Base-by-base conservation (phyloP, 2,797 vertebrate genomes). In the Syngnathus acus region DNA sequence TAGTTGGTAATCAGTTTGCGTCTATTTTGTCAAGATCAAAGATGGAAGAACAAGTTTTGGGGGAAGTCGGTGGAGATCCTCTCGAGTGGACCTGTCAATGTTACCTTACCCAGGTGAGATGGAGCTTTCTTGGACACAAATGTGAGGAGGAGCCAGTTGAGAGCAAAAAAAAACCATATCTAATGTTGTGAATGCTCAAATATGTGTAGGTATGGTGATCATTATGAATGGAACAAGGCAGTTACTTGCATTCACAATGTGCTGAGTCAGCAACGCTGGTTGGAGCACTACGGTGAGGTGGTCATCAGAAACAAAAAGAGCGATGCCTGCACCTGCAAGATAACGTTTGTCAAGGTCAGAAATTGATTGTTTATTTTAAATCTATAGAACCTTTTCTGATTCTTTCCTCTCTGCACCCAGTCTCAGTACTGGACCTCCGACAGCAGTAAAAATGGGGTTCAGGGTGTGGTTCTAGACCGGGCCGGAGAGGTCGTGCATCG, bases 41-140 rank as follows among this genome's bases (percentile, higher is more conserved):
- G 94, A 68, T 96, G 95, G 95, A 96, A 98, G 83, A 87, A 96
- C 86, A 98, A 96, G 79, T 97, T 97, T 74, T 98, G 95, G 95
- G 95, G 95, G 7, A 98, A 97, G 67, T 98, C 95, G 0, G 68
- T 96, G 68, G 95, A 98, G 87, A 92, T 98, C 0, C 84, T 96
- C 68, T 96, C 95, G 0, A 69, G 90, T 62, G 93, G 93, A 66
- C 90, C 85, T 3, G 93, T 98, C 77, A 92, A 97, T 0, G 92
- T 95, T 38, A 74, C 79, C 1, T 84, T 98, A 66, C 94, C 94
- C 64, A 92, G 81, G 95, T 95, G 81, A 89, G 90, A 23, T 50
- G 9, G 17, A 26, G 53, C n/a, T 19, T 50, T 50, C 1, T n/a
- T 13, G 19, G 5, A 42, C n/a, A 5, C 17, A 5, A 7, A 43